Base-by-base conservation (phyloP, 2,113 vertebrate species). In the Hiodon tergisus region DNA sequence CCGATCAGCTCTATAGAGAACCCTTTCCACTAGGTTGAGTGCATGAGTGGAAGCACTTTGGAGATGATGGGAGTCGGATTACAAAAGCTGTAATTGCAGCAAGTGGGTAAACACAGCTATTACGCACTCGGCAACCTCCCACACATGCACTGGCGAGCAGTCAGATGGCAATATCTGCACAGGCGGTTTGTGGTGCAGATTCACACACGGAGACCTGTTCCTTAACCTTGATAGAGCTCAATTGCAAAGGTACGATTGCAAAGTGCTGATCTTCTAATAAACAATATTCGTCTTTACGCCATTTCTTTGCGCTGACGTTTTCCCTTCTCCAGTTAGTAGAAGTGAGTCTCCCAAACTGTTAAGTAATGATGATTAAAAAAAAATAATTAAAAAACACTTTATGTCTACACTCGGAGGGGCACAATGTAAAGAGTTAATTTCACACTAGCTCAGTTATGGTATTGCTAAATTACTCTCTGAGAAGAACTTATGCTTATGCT, bases 11-110 rank as follows among this genome's bases (percentile, higher is more conserved):
- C 53, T 71, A 46, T 58, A 47, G 17, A 5, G 4, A 57, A 52
- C 78, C 48, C 51, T 52, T 53, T 53, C 67, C 67, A 69, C 54
- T 71, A 71, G 54, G 9, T 81, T 77, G 74, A 71, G 69, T 71
- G 31, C 69, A 71, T 58, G 58, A 71, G 54, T 71, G 54, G 69
- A 71, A 31, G 11, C 31, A 71, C 69, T 71, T 55, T 81, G 54
- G 17, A 67, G 14, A 68, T 58, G 11, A 75, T 53, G 31, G 13
- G 14, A 67, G 54, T 17, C 54, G 48, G 55, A 62, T 6, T 48
- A 48, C 53, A 66, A 67, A 73, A 5, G 73, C 48, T 58, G 16
- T 17, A 71, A 71, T 57, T 71, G 58, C 54, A 2, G n/a, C 17
- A 47, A 71, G 55, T 71, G 31, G 69, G 69, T 71, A 57, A 71